Evolutionary conservation across 2,797 vertebrate genomes (phyloP).

Genomic region (Odontamblyopus lacepedii): DNA sequence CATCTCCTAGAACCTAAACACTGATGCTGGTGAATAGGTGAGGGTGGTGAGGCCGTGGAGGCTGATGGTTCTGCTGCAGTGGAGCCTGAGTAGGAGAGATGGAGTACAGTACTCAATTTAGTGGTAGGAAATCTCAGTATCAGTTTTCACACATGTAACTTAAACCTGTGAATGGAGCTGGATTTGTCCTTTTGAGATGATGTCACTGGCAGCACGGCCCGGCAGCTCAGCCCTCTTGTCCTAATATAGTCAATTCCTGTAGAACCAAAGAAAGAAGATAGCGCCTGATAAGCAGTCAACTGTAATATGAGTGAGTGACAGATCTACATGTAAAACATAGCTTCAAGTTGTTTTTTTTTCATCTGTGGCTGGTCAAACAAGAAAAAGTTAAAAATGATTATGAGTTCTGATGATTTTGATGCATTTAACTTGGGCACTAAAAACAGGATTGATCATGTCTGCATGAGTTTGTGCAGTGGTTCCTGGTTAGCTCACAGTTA

Average conservation of each 20-base stretch:
- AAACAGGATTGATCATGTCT: too few relatives aligned
- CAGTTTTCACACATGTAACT: not conserved
- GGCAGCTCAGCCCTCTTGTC: slow-evolving; percentile 6
- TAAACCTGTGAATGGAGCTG: slow-evolving; percentile 1
- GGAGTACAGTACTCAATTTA: too few relatives aligned
- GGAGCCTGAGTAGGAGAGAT: too few relatives aligned
- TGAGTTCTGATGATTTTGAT: too few relatives aligned
- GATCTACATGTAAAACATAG: too few relatives aligned
- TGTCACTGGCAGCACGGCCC: slow-evolving; percentile 3
- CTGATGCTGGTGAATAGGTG: not conserved
- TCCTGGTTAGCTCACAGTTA: too few relatives aligned
- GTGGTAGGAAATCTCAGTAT: not conserved
- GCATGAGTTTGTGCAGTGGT: too few relatives aligned
- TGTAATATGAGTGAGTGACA: not conserved
- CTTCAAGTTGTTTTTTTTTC: too few relatives aligned
- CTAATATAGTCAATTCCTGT: not conserved
- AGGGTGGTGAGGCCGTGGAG: not conserved
- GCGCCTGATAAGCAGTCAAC: not conserved
- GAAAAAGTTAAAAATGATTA: too few relatives aligned
- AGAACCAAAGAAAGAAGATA: not conserved
- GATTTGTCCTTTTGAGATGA: slow-evolving; percentile 9
- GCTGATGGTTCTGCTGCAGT: not conserved
- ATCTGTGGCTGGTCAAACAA: too few relatives aligned
- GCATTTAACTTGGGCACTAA: too few relatives aligned
- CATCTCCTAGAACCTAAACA: not conserved